Evolutionary conservation across 2,113 vertebrate genomes (phyloP), one percentile per base, ranked within the genome.

Genomic region (Cyrtonyx montezumae): DNA sequence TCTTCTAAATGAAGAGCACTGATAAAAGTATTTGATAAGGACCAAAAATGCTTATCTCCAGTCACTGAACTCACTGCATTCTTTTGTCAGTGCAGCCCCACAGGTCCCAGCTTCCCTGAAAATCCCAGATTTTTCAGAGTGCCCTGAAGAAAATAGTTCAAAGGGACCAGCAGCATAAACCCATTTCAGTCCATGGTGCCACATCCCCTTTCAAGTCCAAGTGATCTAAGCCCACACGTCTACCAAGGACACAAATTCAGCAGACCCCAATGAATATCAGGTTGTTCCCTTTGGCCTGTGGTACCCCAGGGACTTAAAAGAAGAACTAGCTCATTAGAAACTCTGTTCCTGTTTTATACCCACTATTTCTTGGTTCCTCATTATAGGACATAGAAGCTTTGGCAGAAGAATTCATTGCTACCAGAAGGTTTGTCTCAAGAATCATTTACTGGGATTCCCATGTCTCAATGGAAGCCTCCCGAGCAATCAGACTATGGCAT

Each of bases 21-120:
- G 96, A 96, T 96, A 95, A 95, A 83, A 78, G 94, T 75, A 92
- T 94, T 87, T 91, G 89, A 91, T 92, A 92, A 94, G 71, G 36
- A 75, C 68, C 26, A 83, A 89, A 93, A 90, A 78, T 49, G 84
- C 85, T 93, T 95, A 94, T 94, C 95, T 92, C 68, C 87, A 92
- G 89, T 96, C 82, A 83, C 0, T 77, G 69, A 93, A 96, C 94
- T 87, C 87, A 91, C 34, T 75, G 61, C 93, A 96, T 96, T 96
- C 95, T 88, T 95, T 51, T 2, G 7, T 74, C 89, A 95, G 36
- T 77, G 43, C 48, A 94, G 76, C 68, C 77, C 61, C 86, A 79
- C 91, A 79, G 75, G 87, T 63, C 78, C 61, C 53, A 40, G 22
- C 87, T 88, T 88, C 89, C 89, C 68, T 67, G 37, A 59, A 93